Evolutionary conservation across 2,888 invertebrate genomes (phyloP), one percentile per base, ranked within the genome.

Genomic region (Orthosia incerta): DNA sequence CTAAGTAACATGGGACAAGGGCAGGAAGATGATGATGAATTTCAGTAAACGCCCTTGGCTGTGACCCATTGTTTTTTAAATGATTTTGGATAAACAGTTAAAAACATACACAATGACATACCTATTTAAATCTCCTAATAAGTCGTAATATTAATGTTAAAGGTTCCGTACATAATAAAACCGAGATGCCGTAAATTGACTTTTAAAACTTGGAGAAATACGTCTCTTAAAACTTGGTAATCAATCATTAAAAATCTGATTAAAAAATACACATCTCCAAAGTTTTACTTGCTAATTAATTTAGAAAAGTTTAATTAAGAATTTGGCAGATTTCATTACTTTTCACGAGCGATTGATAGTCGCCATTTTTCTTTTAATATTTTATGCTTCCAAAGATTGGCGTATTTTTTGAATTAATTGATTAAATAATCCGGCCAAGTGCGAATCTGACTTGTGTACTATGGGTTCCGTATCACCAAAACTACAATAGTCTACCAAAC

Each of bases 281-380:
- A 83, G 39, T 72, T 82, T 79, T 46, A 70, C 62, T 79, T 60
- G 68, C 69, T 74, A 83, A 83, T 82, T 79, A 80, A 80, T 79
- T 63, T 67, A 59, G 59, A 63, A 70, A 74, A 74, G 77, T 76
- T 74, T 78, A 86, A 78, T 86, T 79, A 84, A 74, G 63, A 86
- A 81, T 76, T 81, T 71, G 61, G 62, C 82, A 65, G 60, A 68
- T 71, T 78, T 74, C 65, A 71, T 79, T 68, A 74, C 71, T 71
- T 79, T 85, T 73, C 68, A 73, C 56, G 69, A 48, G 59, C 65
- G 61, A 81, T 87, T 87, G 77, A 87, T 83, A 73, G 59, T 46
- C 57, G 71, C 61, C 68, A 81, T 80, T 79, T 86, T 76, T 82
- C 74, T 74, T 73, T 55, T 45, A 39, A 78, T 73, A 60, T 62